A percentile compares a stretch with the other conserved stretches of the same genome.
Evolutionary conservation across 1,140 invertebrate species (phyloP).

Genomic region (Bathynomus jamesi): DNA sequence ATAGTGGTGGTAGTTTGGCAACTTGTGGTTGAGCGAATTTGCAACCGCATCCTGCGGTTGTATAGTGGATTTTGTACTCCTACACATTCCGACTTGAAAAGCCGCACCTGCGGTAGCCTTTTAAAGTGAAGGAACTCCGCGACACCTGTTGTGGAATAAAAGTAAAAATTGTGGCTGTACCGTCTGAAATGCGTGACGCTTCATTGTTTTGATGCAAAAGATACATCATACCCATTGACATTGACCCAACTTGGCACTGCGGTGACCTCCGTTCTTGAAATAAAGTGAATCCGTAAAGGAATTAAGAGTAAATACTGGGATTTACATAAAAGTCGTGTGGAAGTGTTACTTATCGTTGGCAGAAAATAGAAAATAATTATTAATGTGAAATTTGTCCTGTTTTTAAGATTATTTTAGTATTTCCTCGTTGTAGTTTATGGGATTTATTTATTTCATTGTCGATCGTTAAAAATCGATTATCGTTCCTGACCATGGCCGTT

Average conservation of each 20-base stretch:
- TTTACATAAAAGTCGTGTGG: too few species aligned
- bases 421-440: too few species aligned
- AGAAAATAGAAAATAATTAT: too few species aligned
- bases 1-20: neutral
- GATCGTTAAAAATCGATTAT: too few species aligned
- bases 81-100: neutral
- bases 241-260: neutral
- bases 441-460: too few species aligned
- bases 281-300: neutral
- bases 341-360: too few species aligned
- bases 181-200: neutral
- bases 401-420: too few species aligned
- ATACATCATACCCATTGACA: neutral
- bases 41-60: neutral
- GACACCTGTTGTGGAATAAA: neutral
- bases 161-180: neutral
- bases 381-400: too few species aligned
- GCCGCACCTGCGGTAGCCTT: neutral
- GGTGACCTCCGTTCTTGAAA: neutral
- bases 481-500: neutral
- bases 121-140: neutral
- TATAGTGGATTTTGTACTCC: neutral
- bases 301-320: neutral
- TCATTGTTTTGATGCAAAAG: neutral
- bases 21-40: neutral